Base-by-base conservation (phyloP, 2,797 vertebrate genomes). In the Avahi laniger region DNA sequence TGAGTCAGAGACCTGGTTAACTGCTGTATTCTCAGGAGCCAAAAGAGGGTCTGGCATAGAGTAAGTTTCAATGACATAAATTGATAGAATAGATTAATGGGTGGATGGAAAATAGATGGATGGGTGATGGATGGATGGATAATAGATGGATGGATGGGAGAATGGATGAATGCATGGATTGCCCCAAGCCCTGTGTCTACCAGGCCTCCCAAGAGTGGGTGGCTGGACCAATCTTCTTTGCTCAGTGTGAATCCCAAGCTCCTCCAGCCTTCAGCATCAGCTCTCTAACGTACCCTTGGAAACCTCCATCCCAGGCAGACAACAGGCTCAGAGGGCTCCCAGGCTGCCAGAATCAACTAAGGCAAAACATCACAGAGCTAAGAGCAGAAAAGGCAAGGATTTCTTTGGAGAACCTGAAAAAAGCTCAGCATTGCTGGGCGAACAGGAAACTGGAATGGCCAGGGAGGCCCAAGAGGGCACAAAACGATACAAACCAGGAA, bases 281-380 rank as follows among this genome's bases (percentile, higher is more conserved):
- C 35, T 67, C 15, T 65, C 46, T 1, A 43, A 81, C 15, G 63
- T 30, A 75, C 22, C 30, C 50, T 73, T 48, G 61, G 86, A 89
- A 76, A 89, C 46, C 76, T 91, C 83, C 43, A 87, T 52, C 54
- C 54, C 59, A 14, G 59, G 4, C 14, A 96, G 79, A 92, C 43
- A 69, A 59, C 43, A 91, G 30, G 52, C 63, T 91, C 70, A 48
- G 75, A 89, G 46, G 48, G 48, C 13, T 72, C 92, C 22, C 54
- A 75, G 67, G 35, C 30, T 82, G 73, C 92, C 82, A 52, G 76
- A 93, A 85, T 70, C 86, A 90, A 59, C 67, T 72, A 91, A 78
- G 15, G 63, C 83, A 90, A 82, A 93, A 84, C 18, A 67, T 2
- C 84, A 20, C 30, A 89, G 33, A 24, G 2, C 30, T 61, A 72